A percentile compares a stretch with the other conserved stretches of the same genome.
phyloP scores from a whole-genome alignment of 1,140 invertebrate genomes.

The Atta colombica region DNA sequence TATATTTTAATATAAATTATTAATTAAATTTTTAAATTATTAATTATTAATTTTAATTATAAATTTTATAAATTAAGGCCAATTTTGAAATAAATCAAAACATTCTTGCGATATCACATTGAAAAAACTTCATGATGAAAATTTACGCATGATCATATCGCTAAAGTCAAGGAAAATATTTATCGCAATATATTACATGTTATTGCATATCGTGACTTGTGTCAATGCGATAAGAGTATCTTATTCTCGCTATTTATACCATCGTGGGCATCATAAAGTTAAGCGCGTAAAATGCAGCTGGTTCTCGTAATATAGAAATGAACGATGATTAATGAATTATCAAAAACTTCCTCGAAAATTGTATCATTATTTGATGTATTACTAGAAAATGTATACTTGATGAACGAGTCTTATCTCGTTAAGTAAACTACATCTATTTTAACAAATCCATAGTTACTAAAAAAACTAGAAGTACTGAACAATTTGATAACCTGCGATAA shows the following conservation, averaged over 20 bases:
- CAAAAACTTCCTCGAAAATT: constrained; percentile 9
- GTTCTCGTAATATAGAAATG: not conserved
- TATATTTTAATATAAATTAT: constrained; percentile 4
- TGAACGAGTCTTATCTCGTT: not conserved
- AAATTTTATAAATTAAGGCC: not conserved
- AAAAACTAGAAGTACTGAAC: not conserved
- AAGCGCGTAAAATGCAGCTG: not conserved
- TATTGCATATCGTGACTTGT: not conserved
- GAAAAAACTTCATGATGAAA: not conserved
- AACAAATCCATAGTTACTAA: not conserved
- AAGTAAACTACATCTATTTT: not conserved
- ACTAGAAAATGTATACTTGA: constrained; percentile 7
- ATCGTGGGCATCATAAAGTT: constrained; percentile 38
- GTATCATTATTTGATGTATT: constrained; percentile 1
- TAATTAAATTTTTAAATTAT: no score
- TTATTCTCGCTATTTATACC: constrained; percentile 62
- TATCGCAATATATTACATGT: not conserved
- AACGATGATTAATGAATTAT: constrained; percentile 24
- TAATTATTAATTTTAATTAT: no score
- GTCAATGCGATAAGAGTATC: constrained; percentile 54
- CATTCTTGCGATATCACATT: not conserved
- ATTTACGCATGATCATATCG: not conserved
- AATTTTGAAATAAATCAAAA: not conserved
- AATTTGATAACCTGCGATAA: not conserved
- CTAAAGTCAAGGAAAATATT: not conserved